phyloP scores from a whole-genome alignment of 1,140 invertebrate genomes.

The Anoplolepis gracilipes region DNA sequence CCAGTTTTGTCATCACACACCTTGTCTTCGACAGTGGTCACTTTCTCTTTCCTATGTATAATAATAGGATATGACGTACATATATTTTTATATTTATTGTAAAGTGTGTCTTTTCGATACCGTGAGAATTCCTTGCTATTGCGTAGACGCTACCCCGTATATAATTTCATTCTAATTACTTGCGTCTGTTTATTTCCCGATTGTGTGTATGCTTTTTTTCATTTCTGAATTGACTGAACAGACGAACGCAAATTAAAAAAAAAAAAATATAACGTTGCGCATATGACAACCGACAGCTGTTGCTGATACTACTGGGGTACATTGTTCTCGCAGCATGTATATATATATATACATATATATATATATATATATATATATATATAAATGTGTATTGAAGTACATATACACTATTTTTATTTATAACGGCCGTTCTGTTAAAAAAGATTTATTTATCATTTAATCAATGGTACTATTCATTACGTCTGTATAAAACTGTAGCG shows the following conservation, averaged over 20 bases:
- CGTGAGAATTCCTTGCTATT: constrained; percentile 25
- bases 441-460: neutral
- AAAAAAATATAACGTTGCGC: constrained; percentile 31
- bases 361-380: neutral
- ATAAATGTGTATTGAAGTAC: too few species aligned
- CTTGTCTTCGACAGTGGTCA: neutral
- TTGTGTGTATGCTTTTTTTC: neutral
- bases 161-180: constrained; percentile 49
- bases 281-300: constrained; percentile 51
- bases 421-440: neutral
- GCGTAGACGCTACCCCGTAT: neutral
- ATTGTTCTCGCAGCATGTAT: constrained; percentile 15
- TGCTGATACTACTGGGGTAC: neutral
- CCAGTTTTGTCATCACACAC: constrained; percentile 32
- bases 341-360: neutral
- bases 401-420: too few species aligned
- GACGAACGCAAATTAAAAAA: constrained; percentile 41
- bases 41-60: neutral
- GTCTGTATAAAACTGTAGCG: neutral
- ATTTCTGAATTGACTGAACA: constrained; percentile 7
- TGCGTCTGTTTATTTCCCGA: constrained; percentile 1
- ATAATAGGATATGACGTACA: neutral
- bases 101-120: neutral
- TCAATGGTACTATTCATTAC: neutral
- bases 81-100: neutral